Evolutionary conservation across 1,140 invertebrate genomes (phyloP).

Genomic region (Saxidomus purpurata): DNA sequence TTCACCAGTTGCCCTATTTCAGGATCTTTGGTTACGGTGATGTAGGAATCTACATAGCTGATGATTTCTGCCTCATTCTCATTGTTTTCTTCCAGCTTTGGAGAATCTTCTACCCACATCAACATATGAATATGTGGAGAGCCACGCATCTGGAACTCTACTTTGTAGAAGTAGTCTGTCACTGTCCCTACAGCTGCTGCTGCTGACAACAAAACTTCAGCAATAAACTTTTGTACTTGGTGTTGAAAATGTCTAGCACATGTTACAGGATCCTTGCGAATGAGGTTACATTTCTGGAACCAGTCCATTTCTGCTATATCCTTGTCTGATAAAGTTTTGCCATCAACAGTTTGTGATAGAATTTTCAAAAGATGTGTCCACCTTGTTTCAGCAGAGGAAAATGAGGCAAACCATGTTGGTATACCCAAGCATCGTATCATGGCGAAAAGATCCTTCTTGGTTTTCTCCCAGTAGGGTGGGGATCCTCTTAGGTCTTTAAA

Average conservation of each 20-base stretch:
- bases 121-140: slow-evolving; percentile 38
- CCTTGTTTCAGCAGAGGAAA: slow-evolving; percentile 36
- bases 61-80: neutral
- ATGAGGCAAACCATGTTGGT: slow-evolving; percentile 38
- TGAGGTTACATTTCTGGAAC: slow-evolving; percentile 55
- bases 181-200: neutral
- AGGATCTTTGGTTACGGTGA: neutral
- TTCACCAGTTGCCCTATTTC: neutral
- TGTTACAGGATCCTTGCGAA: slow-evolving; percentile 55
- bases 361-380: slow-evolving; percentile 25
- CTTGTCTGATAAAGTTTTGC: neutral
- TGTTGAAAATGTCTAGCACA: slow-evolving; percentile 34
- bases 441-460: slow-evolving; percentile 35
- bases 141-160: slow-evolving; percentile 39
- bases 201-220: neutral
- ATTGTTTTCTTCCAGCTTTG: neutral
- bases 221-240: slow-evolving; percentile 51
- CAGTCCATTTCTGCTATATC: slow-evolving; percentile 13
- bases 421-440: slow-evolving; percentile 6
- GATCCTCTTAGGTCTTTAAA: slow-evolving; percentile 20
- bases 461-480: slow-evolving; percentile 35
- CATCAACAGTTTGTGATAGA: slow-evolving; percentile 7
- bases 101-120: slow-evolving; percentile 37
- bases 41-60: slow-evolving; percentile 43
- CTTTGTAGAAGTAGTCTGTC: slow-evolving; percentile 20